Evolutionary conservation across 2,113 vertebrate species (phyloP).

Genomic region (Gambusia affinis): DNA sequence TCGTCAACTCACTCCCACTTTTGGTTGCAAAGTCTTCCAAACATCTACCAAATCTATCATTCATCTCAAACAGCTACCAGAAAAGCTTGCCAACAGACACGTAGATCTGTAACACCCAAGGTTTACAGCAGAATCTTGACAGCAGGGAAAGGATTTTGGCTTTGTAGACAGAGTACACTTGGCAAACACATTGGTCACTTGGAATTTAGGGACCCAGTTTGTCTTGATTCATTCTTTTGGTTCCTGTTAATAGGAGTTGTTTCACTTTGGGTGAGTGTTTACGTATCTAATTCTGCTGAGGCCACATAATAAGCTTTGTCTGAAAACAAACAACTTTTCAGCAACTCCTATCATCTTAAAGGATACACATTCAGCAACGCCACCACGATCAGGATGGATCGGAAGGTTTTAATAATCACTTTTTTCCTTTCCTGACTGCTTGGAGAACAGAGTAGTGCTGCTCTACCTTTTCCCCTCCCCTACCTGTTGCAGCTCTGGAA

Average conservation of each 20-base stretch:
- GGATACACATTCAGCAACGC: not conserved
- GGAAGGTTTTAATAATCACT: not conserved
- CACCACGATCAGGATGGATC: not conserved
- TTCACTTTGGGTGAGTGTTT: too few species aligned
- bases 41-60: conserved; percentile 9
- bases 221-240: too few species aligned
- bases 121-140: not conserved
- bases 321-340: not conserved
- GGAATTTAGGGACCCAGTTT: too few species aligned
- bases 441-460: too few species aligned
- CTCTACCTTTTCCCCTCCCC: too few species aligned
- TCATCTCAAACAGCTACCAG: conserved; percentile 26
- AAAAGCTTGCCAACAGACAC: not conserved
- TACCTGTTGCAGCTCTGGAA: too few species aligned
- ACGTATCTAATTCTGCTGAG: too few species aligned
- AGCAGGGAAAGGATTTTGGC: too few species aligned
- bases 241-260: too few species aligned
- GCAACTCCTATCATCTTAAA: not conserved
- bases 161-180: too few species aligned
- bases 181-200: too few species aligned
- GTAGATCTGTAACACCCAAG: not conserved
- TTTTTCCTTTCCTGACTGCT: not conserved
- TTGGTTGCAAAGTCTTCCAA: conserved; percentile 29
- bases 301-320: too few species aligned
- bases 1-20: not conserved